phyloP scores from a whole-genome alignment of 2,888 invertebrate genomes.

The Dromius quadrimaculatus region DNA sequence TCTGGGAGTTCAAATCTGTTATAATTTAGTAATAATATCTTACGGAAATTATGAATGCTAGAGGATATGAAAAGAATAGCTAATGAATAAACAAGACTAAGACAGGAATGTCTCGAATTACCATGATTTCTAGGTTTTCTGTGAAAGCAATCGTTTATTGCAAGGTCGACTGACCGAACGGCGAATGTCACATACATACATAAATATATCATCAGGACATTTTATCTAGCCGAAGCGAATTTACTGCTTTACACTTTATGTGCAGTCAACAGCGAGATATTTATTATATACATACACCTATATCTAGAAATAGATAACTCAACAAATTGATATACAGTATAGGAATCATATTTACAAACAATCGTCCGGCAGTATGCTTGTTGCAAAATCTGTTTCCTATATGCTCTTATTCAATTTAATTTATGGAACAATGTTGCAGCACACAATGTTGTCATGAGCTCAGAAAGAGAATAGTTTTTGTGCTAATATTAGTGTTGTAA shows the following conservation, averaged over 20 bases:
- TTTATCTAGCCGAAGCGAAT: neutral
- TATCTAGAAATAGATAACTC: neutral
- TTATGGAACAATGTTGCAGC: too few species aligned
- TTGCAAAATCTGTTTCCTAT: too few species aligned
- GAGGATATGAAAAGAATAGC: neutral
- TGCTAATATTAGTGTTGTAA: too few species aligned
- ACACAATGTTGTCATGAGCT: too few species aligned
- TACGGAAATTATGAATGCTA: neutral
- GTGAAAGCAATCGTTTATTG: neutral
- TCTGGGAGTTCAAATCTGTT: too few species aligned
- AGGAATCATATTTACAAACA: too few species aligned
- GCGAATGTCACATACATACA: conserved; percentile 2
- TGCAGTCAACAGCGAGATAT: neutral
- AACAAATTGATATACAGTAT: too few species aligned
- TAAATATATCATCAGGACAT: neutral
- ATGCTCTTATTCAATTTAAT: too few species aligned
- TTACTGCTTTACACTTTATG: conserved; percentile 8
- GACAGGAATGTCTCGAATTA: conserved; percentile 1
- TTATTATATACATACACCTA: neutral
- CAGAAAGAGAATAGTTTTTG: too few species aligned
- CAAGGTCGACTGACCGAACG: neutral
- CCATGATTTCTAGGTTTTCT: conserved; percentile 1
- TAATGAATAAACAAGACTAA: neutral
- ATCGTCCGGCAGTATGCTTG: neutral
- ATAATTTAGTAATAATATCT: too few species aligned